Evolutionary conservation across 2,113 vertebrate genomes (phyloP), one percentile per base, ranked within the genome.

Genomic region (Columba janthina): DNA sequence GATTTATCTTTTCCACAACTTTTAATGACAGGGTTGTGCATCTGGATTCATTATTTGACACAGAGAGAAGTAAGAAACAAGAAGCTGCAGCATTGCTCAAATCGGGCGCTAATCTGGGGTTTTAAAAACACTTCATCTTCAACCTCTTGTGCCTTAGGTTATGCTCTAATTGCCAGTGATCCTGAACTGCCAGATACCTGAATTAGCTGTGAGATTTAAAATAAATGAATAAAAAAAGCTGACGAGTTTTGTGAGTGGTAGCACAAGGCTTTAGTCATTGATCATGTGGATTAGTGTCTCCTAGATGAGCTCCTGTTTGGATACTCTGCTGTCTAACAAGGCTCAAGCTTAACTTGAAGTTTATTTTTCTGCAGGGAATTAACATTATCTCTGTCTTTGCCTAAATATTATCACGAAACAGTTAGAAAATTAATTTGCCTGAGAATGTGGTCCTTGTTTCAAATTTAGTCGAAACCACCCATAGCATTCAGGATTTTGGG

Each of bases 351-450:
- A 51, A 22, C 8, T 2, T 20, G 10, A 54, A 53, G 15, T 54
- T 36, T 6, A 21, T 38, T 40, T 70, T 83, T 56, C 21, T 48
- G 5, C 13, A 25, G 15, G 17, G 53, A 94, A 48, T 36, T 9
- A 38, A 62, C 18, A 69, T 62, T 72, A 48, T n/a, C 6, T 48
- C 24, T 62, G 3, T 16, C 57, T 73, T 60, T 60, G 38, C 48
- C 32, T 54, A 31, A 83, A 57, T 4, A n/a, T 40, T 61, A 0
- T 0, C 24, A 53, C 13, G 4, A 46, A 76, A 60, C 25, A 19
- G 15, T 19, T 24, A 11, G 31, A 86, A 88, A 77, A 31, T 15
- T 9, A 12, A 10, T 62, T 80, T 73, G 29, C 19, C 17, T 66
- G 51, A 51, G 28, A 66, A n/a, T 2, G 1, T 17, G n/a, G 0